Evolutionary conservation across 1,140 invertebrate species (phyloP).

Genomic region (Stegodyphus mimosarum): DNA sequence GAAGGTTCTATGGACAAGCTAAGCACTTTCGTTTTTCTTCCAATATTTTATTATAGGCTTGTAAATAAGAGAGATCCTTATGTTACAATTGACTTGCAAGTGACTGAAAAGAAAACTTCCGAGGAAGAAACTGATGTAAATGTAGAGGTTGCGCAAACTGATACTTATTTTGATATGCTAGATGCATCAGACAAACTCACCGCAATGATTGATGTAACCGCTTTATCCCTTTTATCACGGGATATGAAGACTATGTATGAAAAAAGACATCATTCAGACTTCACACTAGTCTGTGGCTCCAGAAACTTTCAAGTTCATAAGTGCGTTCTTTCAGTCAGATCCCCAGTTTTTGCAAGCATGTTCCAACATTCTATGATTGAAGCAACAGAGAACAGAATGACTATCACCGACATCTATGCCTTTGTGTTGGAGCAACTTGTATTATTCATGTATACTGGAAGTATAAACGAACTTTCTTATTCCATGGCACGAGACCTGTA

Average conservation of each 20-base stretch:
- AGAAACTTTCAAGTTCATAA: slow-evolving; percentile 65
- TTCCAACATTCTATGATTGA: slow-evolving; percentile 64
- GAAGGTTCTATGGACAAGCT: too few relatives aligned
- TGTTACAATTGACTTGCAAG: too few relatives aligned
- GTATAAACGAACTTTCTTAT: background rate
- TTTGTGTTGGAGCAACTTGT: background rate
- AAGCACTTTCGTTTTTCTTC: too few relatives aligned
- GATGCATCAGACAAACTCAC: too few relatives aligned
- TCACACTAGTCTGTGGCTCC: slow-evolving; percentile 45
- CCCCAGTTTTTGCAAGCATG: slow-evolving; percentile 67
- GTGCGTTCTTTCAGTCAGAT: slow-evolving; percentile 66
- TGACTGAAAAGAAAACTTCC: too few relatives aligned
- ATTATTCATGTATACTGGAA: background rate
- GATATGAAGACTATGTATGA: background rate
- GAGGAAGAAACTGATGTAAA: too few relatives aligned
- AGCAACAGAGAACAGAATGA: background rate
- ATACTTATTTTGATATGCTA: too few relatives aligned
- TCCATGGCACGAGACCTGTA: background rate
- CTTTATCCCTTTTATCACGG: background rate
- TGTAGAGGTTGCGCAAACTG: too few relatives aligned
- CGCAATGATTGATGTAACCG: too few relatives aligned
- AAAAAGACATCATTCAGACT: background rate
- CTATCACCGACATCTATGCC: slow-evolving; percentile 1
- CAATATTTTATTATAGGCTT: too few relatives aligned
- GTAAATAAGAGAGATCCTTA: too few relatives aligned